These are phyloP conservation scores for Ichneumoninae sp. DNA, from an alignment of 2,888 invertebrate genomes.

Conservation along the genomic window DNA sequence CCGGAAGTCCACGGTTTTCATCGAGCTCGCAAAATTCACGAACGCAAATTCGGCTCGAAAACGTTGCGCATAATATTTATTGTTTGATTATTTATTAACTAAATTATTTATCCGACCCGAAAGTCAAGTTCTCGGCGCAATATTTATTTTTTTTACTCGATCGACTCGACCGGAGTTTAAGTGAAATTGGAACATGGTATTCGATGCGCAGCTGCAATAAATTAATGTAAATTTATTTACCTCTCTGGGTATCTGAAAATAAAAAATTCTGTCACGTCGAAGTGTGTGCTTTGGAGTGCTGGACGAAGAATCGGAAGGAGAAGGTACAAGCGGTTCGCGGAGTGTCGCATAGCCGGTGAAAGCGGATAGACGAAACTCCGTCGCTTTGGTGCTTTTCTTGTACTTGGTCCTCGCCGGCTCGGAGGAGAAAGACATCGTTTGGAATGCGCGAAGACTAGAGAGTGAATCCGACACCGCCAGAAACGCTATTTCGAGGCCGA, in stretches of 20 bases:
- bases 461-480: conserved; percentile 68
- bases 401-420: conserved; percentile 52
- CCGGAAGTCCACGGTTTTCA: conserved; percentile 64
- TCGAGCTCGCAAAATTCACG: conserved; percentile 13
- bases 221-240: conserved; percentile 4
- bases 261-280: conserved; percentile 14
- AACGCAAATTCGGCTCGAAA: conserved; percentile 29
- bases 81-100: conserved; percentile 45
- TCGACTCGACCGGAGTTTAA: conserved; percentile 14
- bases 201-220: not conserved
- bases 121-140: conserved; percentile 19
- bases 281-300: conserved; percentile 56
- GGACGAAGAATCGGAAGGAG: conserved; percentile 26
- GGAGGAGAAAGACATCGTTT: conserved; percentile 54
- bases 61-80: conserved; percentile 50
- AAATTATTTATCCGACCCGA: conserved; percentile 20
- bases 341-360: conserved; percentile 43
- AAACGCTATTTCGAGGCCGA: conserved; percentile 78
- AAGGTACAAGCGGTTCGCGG: conserved; percentile 18
- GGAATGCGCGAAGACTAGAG: conserved; percentile 65
- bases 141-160: conserved; percentile 51
- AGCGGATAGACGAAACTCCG: conserved; percentile 53
- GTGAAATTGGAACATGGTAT: conserved; percentile 34
- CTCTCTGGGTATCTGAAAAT: conserved; percentile 4
- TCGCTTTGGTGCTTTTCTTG: conserved; percentile 47